Evolutionary conservation across 1,140 invertebrate species (phyloP).

Genomic region (Drepana arcuata): DNA sequence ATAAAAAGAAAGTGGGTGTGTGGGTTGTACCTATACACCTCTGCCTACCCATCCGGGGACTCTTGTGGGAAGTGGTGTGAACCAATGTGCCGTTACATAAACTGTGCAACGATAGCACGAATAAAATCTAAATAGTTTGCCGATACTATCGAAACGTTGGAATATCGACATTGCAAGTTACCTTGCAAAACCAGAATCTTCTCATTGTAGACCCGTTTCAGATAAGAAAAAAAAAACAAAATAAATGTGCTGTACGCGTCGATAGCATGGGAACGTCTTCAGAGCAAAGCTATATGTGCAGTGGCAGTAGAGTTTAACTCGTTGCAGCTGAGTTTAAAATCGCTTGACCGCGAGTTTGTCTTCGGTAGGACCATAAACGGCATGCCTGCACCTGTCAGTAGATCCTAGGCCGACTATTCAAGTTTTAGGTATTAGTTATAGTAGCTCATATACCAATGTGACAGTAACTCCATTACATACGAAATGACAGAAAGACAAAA

Average conservation of each 20-base stretch:
- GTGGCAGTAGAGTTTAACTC: constrained; percentile 26
- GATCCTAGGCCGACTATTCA: constrained; percentile 31
- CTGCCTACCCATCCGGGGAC: too few relatives aligned
- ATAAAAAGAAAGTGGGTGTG: too few relatives aligned
- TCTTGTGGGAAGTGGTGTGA: too few relatives aligned
- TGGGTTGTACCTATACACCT: too few relatives aligned
- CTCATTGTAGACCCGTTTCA: constrained; percentile 63
- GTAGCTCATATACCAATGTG: not conserved
- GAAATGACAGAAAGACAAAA: too few relatives aligned
- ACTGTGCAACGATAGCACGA: too few relatives aligned
- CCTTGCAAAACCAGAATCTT: constrained; percentile 68
- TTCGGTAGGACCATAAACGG: constrained; percentile 48
- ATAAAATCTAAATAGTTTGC: too few relatives aligned
- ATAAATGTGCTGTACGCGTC: constrained; percentile 47
- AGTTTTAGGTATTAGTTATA: constrained; percentile 13
- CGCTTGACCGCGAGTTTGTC: constrained; percentile 28
- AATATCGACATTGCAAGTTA: constrained; percentile 32
- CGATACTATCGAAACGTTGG: constrained; percentile 10
- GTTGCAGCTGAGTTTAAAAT: constrained; percentile 38
- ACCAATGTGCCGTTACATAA: too few relatives aligned
- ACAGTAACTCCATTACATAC: not conserved
- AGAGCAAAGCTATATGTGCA: constrained; percentile 41
- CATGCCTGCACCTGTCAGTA: constrained; percentile 50
- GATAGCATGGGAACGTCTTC: constrained; percentile 56
- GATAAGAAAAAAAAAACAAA: constrained; percentile 42